Evolutionary conservation across 1,140 invertebrate genomes (phyloP), one percentile per base, ranked within the genome.

Genomic region (Arion vulgaris): DNA sequence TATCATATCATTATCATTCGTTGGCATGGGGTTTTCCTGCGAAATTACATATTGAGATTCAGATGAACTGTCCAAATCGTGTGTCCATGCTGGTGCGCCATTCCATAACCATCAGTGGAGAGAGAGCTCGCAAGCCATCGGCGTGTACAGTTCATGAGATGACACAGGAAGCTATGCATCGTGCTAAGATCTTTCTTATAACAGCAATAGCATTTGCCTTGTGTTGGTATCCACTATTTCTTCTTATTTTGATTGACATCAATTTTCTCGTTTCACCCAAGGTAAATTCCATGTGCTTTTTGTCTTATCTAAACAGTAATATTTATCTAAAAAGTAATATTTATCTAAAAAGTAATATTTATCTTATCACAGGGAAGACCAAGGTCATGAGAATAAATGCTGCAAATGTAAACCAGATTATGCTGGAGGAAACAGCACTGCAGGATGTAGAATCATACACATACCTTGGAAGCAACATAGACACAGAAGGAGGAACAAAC

Each of bases 221-320:
- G 13, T 91, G 91, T 79, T 92, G 91, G 91, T 92, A 92, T 83
- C 92, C 92, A 32, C 86, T 91, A 38, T 92, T 92, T 82, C 81
- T 91, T 11, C 86, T 92, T 19, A 90, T 91, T 36, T 39, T 92
- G 26, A 86, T 91, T 38, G 91, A 92, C 81, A 85, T 88, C 32
- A 83, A 89, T 72, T 92, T 91, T 82, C 86, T 86, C 72, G 87
- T 89, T 36, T 90, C 90, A 26, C 87, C 88, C 34, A 91, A 90
- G 84, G 78, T 80, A 28, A 71, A 41, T 15, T 36, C 17, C 28
- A 38, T 45, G n/a, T n/a, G n/a, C n/a, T n/a, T n/a, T n/a, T n/a
- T n/a, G n/a, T n/a, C n/a, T n/a, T n/a, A n/a, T n/a, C n/a, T n/a
- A n/a, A n/a, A n/a, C n/a, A n/a, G n/a, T n/a, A n/a, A n/a, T n/a